These are phyloP conservation scores for Mormyrops attenuatus DNA, from an alignment of 2,797 vertebrate species.

Conservation along the genomic window DNA sequence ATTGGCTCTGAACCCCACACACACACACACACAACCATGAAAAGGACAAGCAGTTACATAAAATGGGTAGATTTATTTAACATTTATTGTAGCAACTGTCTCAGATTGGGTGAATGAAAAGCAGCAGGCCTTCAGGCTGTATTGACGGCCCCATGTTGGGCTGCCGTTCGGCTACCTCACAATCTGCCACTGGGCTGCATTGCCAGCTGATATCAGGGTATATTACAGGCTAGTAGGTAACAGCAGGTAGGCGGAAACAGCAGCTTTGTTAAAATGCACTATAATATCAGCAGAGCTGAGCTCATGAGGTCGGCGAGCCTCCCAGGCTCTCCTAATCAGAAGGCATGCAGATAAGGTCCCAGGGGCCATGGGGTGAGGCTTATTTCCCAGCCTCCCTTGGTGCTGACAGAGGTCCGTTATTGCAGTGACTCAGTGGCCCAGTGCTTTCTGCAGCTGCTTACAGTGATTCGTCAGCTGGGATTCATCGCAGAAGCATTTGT, in stretches of 20 bases:
- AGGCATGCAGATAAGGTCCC: background rate
- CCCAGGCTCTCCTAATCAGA: background rate
- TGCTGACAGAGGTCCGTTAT: background rate
- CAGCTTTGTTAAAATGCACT: background rate
- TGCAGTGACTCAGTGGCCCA: background rate
- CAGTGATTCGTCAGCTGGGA: constrained; percentile 2
- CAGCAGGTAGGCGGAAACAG: background rate
- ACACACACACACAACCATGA: background rate
- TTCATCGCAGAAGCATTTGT: background rate
- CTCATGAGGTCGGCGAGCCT: background rate
- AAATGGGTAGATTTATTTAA: background rate
- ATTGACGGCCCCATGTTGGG: background rate
- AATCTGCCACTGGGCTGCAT: background rate
- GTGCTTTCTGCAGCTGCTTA: background rate
- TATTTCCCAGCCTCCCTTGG: background rate
- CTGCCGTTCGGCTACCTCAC: background rate
- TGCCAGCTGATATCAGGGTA: background rate
- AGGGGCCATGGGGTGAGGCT: background rate
- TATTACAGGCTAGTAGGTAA: background rate
- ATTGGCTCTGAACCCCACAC: background rate
- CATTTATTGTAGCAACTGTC: background rate
- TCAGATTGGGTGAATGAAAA: background rate
- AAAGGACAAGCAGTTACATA: background rate
- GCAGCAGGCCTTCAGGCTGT: background rate
- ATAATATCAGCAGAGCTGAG: background rate